phyloP scores from a whole-genome alignment of 2,888 invertebrate genomes.

The Platerodrilus igneus region DNA sequence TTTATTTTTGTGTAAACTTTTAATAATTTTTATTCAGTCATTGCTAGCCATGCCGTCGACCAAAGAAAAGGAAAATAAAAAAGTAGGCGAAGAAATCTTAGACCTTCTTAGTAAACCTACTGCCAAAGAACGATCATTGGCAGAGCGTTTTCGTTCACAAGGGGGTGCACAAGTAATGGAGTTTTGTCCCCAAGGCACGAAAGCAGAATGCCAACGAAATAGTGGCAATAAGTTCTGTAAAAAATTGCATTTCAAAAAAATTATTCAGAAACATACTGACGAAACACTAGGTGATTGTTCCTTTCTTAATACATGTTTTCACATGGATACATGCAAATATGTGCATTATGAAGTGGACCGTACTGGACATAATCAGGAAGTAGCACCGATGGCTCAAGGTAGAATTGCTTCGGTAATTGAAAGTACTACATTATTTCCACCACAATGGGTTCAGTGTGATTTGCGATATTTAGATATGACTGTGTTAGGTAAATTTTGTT shows the following conservation, averaged over 20 bases:
- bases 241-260: slow-evolving; percentile 94
- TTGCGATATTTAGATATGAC: slow-evolving; percentile 87
- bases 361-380: slow-evolving; percentile 51
- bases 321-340: slow-evolving; percentile 98
- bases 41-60: slow-evolving; percentile 89
- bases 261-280: slow-evolving; percentile 92
- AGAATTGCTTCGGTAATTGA: slow-evolving; percentile 38
- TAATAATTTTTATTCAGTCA: slow-evolving; percentile 58
- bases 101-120: slow-evolving; percentile 92
- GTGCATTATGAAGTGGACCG: slow-evolving; percentile 97
- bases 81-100: slow-evolving; percentile 92
- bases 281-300: slow-evolving; percentile 95
- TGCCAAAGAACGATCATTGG: slow-evolving; percentile 91
- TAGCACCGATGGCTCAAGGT: slow-evolving; percentile 33
- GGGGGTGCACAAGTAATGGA: slow-evolving; percentile 91
- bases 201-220: slow-evolving; percentile 74
- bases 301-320: slow-evolving; percentile 96
- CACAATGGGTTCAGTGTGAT: slow-evolving; percentile 98
- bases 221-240: slow-evolving; percentile 60
- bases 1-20: too few relatives aligned
- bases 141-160: slow-evolving; percentile 93
- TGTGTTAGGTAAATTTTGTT: slow-evolving; percentile 68
- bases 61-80: slow-evolving; percentile 91
- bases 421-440: slow-evolving; percentile 71
- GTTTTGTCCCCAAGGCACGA: slow-evolving; percentile 94